These are phyloP conservation scores for Drosophila ambigua DNA, from an alignment of 1,140 invertebrate species.

Conservation along the genomic window DNA sequence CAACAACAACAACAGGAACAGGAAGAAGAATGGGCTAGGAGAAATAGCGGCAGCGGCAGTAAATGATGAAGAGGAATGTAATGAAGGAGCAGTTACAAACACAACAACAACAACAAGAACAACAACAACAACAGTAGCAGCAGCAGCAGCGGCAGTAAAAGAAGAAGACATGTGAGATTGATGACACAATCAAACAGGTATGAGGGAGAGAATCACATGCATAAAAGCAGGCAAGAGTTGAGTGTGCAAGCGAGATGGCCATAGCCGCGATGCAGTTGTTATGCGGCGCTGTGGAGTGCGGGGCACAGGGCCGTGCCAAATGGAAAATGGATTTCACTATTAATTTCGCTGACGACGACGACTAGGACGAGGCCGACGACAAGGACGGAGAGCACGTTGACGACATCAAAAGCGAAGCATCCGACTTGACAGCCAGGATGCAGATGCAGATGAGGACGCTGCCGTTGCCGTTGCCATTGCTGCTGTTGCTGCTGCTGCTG, in stretches of 20 bases:
- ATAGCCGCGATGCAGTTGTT: constrained; percentile 3
- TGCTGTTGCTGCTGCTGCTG: background rate
- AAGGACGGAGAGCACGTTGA: constrained; percentile 50
- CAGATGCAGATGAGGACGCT: constrained; percentile 42
- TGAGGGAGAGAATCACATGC: constrained; percentile 9
- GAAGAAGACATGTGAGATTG: constrained; percentile 64
- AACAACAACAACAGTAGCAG: constrained; percentile 4
- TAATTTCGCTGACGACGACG: constrained; percentile 71
- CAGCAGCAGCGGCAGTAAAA: constrained; percentile 11
- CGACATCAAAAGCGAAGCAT: constrained; percentile 73
- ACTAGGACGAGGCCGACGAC: constrained; percentile 8
- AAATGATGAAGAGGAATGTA: constrained; percentile 28
- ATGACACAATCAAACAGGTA: constrained; percentile 75
- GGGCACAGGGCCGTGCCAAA: constrained; percentile 41
- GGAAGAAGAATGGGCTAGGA: constrained; percentile 9
- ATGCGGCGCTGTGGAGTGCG: background rate
- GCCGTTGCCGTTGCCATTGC: constrained; percentile 7
- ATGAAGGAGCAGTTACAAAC: constrained; percentile 4
- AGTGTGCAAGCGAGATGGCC: constrained; percentile 19
- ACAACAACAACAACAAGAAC: constrained; percentile 7
- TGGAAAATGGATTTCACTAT: constrained; percentile 78
- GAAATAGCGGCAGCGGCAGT: constrained; percentile 16
- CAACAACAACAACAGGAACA: constrained; percentile 30
- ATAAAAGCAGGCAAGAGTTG: constrained; percentile 29
- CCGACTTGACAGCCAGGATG: constrained; percentile 58